Evolutionary conservation across 2,888 invertebrate species (phyloP), one percentile per base, ranked within the genome.

Genomic region (Didymodactylos carnosus): DNA sequence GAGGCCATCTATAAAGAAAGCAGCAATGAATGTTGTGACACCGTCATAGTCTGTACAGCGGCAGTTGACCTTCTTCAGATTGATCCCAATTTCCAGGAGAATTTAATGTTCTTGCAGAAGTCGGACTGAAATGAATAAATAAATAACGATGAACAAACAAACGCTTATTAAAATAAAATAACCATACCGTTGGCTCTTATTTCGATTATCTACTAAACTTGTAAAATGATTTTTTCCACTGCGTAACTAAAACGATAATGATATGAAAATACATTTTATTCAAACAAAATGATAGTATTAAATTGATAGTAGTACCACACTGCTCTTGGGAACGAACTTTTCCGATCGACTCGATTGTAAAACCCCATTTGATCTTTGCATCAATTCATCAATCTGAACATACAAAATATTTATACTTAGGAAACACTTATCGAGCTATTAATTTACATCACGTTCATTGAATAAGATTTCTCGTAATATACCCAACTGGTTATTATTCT

Each of bases 401-500:
- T n/a, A n/a, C 19, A 16, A 27, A 53, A 29, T 29, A 10, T 27
- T 7, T 27, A 16, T 29, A 14, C 29, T 27, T 14, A 19, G n/a
- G n/a, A n/a, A n/a, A n/a, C n/a, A n/a, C n/a, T n/a, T n/a, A n/a
- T n/a, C n/a, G n/a, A n/a, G n/a, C n/a, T n/a, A n/a, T n/a, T n/a
- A n/a, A n/a, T 35, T 62, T 62, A 62, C 62, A 62, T 62, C 62
- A 4, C 29, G 29, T 35, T 62, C 35, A 35, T 62, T 62, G 19
- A 62, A 62, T 35, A 62, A 35, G 6, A 62, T 62, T 62, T 62
- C 62, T 35, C 62, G 62, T 62, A 62, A 62, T n/a, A 62, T 62
- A 29, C 35, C 62, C 35, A 62, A 62, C 35, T 62, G 62, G 35
- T 35, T 35, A 29, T 19, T 53, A 7, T 53, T 53, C 14, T 16